A percentile compares a stretch with the other conserved stretches of the same genome.
phyloP scores from a whole-genome alignment of 2,113 vertebrate species.

The Forbesichthys papilliferus region DNA sequence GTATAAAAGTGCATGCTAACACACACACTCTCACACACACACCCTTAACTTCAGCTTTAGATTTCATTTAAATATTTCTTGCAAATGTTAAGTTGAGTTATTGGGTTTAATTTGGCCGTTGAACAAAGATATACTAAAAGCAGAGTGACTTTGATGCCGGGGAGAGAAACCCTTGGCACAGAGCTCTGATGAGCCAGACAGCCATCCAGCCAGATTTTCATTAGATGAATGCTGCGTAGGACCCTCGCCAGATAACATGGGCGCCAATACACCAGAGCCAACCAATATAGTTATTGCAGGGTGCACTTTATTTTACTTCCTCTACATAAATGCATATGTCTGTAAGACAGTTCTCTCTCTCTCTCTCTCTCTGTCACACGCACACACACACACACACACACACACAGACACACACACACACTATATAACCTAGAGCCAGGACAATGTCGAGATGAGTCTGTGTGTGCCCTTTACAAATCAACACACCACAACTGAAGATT shows the following conservation, averaged over 20 bases:
- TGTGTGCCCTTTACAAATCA: conserved; percentile 72
- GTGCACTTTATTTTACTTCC: conserved; percentile 70
- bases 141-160: conserved; percentile 73
- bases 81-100: conserved; percentile 62
- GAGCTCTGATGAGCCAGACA: conserved; percentile 61
- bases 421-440: not conserved
- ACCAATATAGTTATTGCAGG: conserved; percentile 75
- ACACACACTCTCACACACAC: not conserved
- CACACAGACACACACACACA: conserved; percentile 10
- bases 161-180: conserved; percentile 71
- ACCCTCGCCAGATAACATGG: conserved; percentile 70
- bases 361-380: no score
- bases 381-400: no score
- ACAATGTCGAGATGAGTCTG: not conserved
- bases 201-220: conserved; percentile 69
- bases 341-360: conserved; percentile 24
- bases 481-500: conserved; percentile 64
- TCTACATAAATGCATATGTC: conserved; percentile 59
- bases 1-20: no score
- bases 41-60: conserved; percentile 50
- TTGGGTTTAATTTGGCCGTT: conserved; percentile 73
- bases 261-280: conserved; percentile 68
- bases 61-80: conserved; percentile 58
- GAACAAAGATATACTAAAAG: conserved; percentile 73
- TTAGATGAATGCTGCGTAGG: conserved; percentile 76